Percentiles rank a stretch among this genome's conserved stretches.
Conservation (phyloP, 1,140 invertebrate genomes). For the Euwallacea fornicatus region DNA sequence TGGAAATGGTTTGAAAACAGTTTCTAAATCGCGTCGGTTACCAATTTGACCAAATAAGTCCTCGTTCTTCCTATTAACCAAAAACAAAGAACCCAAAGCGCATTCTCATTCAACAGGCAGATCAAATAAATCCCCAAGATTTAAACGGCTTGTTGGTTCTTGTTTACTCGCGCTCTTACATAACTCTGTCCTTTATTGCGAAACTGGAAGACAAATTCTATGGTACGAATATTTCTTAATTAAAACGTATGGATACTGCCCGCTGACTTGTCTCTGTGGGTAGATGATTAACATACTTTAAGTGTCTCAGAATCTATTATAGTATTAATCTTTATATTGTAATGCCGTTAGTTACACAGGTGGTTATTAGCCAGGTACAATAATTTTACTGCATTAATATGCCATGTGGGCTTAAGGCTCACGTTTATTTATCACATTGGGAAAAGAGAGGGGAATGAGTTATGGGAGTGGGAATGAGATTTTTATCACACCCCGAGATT, state of each 20-base stretch:
- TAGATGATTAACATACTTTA: slow-evolving; percentile 18
- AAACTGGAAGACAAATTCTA: slow-evolving; percentile 18
- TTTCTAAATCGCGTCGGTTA: slow-evolving; percentile 4
- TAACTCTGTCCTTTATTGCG: slow-evolving; percentile 5
- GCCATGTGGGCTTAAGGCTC: neutral
- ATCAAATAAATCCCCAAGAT: slow-evolving; percentile 13
- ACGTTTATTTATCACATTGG: no score
- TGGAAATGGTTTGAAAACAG: slow-evolving; percentile 11
- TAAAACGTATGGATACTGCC: slow-evolving; percentile 5
- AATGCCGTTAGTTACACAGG: slow-evolving; percentile 2
- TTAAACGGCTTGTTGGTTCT: slow-evolving; percentile 1
- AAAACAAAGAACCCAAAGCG: no score
- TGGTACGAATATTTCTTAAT: slow-evolving; percentile 17
- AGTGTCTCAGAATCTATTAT: slow-evolving; percentile 7
- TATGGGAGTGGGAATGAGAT: no score
- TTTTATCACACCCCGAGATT: no score
- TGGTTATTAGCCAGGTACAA: slow-evolving; percentile 1
- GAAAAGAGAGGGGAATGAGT: no score
- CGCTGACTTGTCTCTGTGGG: slow-evolving; percentile 9
- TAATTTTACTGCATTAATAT: neutral
- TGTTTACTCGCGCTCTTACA: slow-evolving; percentile 1
- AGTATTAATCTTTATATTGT: slow-evolving; percentile 8
- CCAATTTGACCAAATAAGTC: no score
- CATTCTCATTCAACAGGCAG: neutral
- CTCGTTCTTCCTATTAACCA: neutral